Evolutionary conservation across 2,797 vertebrate genomes (phyloP).

Genomic region (Stomatorhinus walkeri): DNA sequence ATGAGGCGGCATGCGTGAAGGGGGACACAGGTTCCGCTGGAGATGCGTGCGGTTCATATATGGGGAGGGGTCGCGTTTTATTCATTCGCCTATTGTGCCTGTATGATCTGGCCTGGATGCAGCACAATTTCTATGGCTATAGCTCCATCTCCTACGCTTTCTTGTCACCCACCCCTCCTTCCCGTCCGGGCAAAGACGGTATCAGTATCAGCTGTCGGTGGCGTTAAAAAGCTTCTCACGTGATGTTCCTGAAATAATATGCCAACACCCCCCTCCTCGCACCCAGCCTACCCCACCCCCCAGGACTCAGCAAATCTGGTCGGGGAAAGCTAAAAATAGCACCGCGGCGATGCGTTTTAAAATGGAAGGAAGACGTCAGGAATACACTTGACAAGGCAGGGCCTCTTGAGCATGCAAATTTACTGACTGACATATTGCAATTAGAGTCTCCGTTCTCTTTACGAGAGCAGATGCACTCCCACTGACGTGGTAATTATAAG

Average conservation of each 20-base stretch:
- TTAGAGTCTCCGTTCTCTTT: not conserved
- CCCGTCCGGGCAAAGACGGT: not conserved
- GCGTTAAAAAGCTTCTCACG: constrained; percentile 31
- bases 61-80: not conserved
- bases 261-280: not conserved
- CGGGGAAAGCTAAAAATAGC: constrained; percentile 23
- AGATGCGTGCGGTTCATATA: not conserved
- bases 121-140: not conserved
- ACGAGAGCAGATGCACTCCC: not conserved
- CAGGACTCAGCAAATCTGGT: constrained; percentile 15
- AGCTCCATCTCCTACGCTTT: not conserved
- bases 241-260: constrained; percentile 32
- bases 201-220: constrained; percentile 3
- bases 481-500: not conserved
- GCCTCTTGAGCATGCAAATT: constrained; percentile 2
- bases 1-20: constrained; percentile 8
- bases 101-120: not conserved
- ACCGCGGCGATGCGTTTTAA: not conserved
- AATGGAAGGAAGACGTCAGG: not conserved
- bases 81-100: constrained; percentile 3
- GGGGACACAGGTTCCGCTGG: not conserved
- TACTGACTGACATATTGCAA: not conserved
- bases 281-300: not conserved
- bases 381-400: not conserved
- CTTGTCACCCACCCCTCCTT: not conserved